These are phyloP conservation scores for Morelia viridis DNA, from an alignment of 2,797 vertebrate genomes.

Conservation along the genomic window DNA sequence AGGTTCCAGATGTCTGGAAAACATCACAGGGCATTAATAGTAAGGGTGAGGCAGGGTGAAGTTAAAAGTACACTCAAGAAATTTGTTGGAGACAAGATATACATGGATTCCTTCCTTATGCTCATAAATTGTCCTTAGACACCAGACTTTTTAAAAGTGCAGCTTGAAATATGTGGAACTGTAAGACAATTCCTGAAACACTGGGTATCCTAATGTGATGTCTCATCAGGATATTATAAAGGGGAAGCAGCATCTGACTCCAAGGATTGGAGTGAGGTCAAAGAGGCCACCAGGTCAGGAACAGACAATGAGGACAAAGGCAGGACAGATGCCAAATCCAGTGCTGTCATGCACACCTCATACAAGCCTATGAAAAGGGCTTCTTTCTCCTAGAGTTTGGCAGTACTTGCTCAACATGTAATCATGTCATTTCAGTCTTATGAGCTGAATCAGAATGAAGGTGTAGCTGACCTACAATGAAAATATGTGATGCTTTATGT, in stretches of 20 bases:
- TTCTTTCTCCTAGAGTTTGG: neutral
- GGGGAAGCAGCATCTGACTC: neutral
- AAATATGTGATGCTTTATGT: slow-evolving; percentile 4
- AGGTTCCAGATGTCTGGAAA: neutral
- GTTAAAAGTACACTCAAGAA: neutral
- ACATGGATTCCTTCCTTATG: neutral
- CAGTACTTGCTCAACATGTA: neutral
- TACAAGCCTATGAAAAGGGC: neutral
- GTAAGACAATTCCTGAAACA: neutral
- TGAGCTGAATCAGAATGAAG: slow-evolving; percentile 5
- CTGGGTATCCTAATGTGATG: neutral
- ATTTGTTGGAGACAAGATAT: neutral
- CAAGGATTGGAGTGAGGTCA: neutral
- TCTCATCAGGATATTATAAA: neutral
- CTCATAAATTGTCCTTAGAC: neutral
- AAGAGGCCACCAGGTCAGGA: neutral
- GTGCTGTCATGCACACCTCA: neutral
- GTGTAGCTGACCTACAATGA: neutral
- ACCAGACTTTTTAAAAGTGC: neutral
- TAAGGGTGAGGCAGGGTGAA: neutral
- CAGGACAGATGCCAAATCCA: neutral
- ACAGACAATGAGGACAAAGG: neutral
- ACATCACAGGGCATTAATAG: neutral
- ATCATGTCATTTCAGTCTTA: neutral
- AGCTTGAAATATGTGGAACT: neutral